Conservation (phyloP, 2,113 vertebrate genomes). For the Eudyptes chrysolophus region DNA sequence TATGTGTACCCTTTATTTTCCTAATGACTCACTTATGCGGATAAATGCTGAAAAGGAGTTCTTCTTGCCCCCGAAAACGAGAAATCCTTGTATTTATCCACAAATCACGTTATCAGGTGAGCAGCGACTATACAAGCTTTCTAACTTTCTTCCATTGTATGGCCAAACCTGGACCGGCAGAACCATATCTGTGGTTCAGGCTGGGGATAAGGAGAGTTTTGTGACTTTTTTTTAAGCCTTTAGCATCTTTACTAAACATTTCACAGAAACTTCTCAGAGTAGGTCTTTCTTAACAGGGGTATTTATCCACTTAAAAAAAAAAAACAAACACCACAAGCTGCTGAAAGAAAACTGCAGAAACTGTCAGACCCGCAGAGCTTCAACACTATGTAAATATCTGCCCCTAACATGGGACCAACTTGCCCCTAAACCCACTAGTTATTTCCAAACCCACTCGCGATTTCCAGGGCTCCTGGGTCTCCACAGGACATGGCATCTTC, state of each 20-base stretch:
- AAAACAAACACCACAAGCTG: not conserved
- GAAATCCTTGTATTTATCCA: not conserved
- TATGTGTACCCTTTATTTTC: constrained; percentile 20
- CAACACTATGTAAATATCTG: rapidly evolving
- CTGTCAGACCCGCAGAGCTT: not conserved
- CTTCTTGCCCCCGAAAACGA: not conserved
- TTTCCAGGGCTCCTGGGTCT: not conserved
- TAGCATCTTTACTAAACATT: not conserved
- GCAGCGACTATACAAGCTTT: not conserved
- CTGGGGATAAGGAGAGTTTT: not conserved
- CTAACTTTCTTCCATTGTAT: not conserved
- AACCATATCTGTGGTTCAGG: rapidly evolving
- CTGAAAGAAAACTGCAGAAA: not conserved
- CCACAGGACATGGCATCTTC: not conserved
- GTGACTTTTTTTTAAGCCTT: not conserved
- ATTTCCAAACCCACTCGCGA: not conserved
- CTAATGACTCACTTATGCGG: constrained; percentile 51
- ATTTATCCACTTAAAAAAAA: not conserved
- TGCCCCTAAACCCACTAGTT: not conserved
- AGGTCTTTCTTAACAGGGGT: not conserved
- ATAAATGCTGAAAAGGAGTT: constrained; percentile 32
- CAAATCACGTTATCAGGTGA: not conserved
- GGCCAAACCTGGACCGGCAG: not conserved
- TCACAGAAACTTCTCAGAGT: not conserved
- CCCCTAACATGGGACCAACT: rapidly evolving